Evolutionary conservation across 1,140 invertebrate species (phyloP).

Genomic region (Diachasma alloeum): DNA sequence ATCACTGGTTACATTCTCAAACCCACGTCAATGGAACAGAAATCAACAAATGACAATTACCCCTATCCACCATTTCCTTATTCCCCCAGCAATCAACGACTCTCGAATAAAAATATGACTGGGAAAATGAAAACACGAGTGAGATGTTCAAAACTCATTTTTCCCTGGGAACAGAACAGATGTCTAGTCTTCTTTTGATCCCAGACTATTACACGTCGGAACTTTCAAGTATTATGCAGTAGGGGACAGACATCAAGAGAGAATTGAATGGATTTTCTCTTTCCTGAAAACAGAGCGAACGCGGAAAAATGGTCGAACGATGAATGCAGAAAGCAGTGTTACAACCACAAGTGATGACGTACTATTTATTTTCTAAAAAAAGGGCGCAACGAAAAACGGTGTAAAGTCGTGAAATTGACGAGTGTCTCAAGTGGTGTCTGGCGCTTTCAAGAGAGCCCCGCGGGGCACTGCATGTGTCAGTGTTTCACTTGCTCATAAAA

Average conservation of each 20-base stretch:
- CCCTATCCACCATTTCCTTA: too few species aligned
- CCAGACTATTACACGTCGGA: background rate
- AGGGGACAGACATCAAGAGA: background rate
- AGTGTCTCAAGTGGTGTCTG: slow-evolving; percentile 39
- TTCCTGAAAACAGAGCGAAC: background rate
- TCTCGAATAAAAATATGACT: background rate
- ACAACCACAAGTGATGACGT: background rate
- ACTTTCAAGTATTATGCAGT: slow-evolving; percentile 1
- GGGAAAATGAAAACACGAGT: background rate
- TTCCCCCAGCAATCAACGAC: too few species aligned
- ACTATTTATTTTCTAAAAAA: background rate
- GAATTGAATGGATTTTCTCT: background rate
- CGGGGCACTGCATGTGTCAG: background rate
- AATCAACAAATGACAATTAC: too few species aligned
- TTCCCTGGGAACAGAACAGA: background rate
- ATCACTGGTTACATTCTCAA: too few species aligned
- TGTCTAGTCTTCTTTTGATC: background rate
- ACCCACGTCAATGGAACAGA: too few species aligned
- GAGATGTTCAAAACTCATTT: background rate
- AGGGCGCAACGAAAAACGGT: background rate
- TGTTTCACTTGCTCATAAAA: background rate
- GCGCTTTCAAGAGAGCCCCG: slow-evolving; percentile 17
- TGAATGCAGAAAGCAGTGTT: background rate
- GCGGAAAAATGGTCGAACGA: background rate
- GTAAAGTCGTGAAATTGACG: slow-evolving; percentile 32